These are phyloP conservation scores for Rhegmatorhina hoffmannsi DNA, from an alignment of 2,113 vertebrate species.

Conservation along the genomic window DNA sequence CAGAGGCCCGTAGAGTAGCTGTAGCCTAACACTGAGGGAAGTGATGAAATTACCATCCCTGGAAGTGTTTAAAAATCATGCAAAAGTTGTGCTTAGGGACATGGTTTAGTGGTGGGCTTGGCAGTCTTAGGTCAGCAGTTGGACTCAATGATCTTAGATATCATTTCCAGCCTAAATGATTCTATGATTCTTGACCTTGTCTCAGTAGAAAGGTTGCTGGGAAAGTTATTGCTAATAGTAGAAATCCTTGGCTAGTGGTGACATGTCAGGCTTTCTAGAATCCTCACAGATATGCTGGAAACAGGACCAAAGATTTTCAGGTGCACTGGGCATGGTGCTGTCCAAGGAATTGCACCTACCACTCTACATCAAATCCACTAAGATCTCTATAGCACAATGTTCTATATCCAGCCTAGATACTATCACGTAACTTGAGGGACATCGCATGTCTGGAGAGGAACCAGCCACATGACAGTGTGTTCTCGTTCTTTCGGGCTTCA, in stretches of 20 bases:
- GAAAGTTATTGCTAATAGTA: neutral
- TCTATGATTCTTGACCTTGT: neutral
- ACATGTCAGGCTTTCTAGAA: neutral
- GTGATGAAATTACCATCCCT: neutral
- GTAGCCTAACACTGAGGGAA: neutral
- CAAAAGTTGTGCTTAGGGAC: neutral
- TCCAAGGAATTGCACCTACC: neutral
- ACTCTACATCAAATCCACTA: neutral
- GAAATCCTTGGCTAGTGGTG: neutral
- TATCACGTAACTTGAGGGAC: neutral
- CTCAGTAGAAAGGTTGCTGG: neutral
- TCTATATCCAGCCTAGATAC: neutral
- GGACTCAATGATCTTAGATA: neutral
- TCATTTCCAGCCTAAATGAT: neutral
- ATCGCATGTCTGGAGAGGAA: neutral
- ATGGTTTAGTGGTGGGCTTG: neutral
- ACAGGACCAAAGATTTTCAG: neutral
- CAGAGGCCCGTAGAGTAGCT: neutral
- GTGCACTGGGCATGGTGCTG: neutral
- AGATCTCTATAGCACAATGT: neutral
- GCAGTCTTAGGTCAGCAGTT: accelerated
- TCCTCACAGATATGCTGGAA: neutral
- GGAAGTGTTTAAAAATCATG: neutral
- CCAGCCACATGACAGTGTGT: neutral
- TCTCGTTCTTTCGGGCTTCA: neutral